phyloP scores from a whole-genome alignment of 2,113 vertebrate genomes.

The Pygoscelis adeliae region DNA sequence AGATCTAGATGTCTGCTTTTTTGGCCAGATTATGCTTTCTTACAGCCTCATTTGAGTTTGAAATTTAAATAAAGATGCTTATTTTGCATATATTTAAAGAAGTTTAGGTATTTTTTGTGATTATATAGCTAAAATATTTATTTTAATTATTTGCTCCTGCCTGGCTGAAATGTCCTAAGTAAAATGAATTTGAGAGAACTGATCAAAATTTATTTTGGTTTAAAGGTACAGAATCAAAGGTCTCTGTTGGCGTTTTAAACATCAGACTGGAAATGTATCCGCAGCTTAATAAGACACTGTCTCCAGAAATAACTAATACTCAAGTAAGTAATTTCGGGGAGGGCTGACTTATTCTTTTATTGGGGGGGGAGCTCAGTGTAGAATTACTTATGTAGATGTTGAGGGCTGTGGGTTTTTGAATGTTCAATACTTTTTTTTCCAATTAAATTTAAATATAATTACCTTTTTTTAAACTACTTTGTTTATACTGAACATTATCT shows the following conservation, averaged over 20 bases:
- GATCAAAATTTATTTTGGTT: conserved; percentile 45
- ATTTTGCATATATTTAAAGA: not conserved
- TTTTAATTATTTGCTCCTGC: not conserved
- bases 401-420: not conserved
- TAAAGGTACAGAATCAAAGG: conserved; percentile 92
- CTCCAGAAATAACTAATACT: conserved; percentile 86
- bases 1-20: not conserved
- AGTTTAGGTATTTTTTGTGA: not conserved
- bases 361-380: not conserved
- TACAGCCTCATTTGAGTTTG: not conserved
- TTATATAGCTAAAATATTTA: not conserved
- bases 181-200: not conserved
- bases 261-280: conserved; percentile 93
- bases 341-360: not conserved
- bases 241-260: conserved; percentile 91
- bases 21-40: not conserved
- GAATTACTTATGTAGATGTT: not conserved
- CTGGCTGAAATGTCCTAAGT: not conserved
- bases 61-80: not conserved
- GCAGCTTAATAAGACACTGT: conserved; percentile 81
- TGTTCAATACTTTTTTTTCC: not conserved
- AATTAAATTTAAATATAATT: not conserved
- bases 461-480: not conserved
- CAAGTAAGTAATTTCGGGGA: conserved; percentile 79
- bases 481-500: not conserved